Conservation (phyloP, 2,113 vertebrate species). For the Uropsilus gracilis region DNA sequence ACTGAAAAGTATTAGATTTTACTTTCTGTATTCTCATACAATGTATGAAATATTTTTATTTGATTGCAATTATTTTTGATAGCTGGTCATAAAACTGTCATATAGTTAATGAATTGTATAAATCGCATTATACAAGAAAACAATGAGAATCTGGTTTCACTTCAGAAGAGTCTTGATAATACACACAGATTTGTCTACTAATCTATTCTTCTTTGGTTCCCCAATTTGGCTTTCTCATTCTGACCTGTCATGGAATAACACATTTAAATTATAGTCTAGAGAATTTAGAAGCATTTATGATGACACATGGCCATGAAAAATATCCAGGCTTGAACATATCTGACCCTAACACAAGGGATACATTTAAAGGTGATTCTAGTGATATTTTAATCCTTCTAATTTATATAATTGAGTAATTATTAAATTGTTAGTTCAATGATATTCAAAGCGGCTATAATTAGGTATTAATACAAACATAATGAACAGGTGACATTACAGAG, state of each 20-base stretch:
- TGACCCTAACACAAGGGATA: not conserved
- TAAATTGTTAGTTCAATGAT: not conserved
- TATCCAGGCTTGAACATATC: not conserved
- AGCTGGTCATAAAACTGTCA: not conserved
- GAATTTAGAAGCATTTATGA: not conserved
- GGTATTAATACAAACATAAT: not conserved
- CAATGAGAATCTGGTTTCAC: not conserved
- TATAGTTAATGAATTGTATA: not conserved
- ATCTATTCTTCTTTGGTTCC: not conserved
- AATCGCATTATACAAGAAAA: not conserved
- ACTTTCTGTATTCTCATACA: not conserved
- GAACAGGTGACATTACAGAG: not conserved
- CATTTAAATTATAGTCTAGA: not conserved
- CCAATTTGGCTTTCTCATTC: not conserved
- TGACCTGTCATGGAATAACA: not conserved
- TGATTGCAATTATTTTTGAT: conserved; percentile 35
- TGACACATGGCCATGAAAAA: not conserved
- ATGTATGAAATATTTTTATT: conserved; percentile 36
- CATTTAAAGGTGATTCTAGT: not conserved
- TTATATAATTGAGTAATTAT: not conserved
- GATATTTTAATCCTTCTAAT: not conserved
- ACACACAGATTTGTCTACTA: not conserved
- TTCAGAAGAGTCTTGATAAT: not conserved
- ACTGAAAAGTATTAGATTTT: not conserved
- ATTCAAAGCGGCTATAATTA: not conserved